phyloP scores from a whole-genome alignment of 1,140 invertebrate species.

The Spodoptera frugiperda region DNA sequence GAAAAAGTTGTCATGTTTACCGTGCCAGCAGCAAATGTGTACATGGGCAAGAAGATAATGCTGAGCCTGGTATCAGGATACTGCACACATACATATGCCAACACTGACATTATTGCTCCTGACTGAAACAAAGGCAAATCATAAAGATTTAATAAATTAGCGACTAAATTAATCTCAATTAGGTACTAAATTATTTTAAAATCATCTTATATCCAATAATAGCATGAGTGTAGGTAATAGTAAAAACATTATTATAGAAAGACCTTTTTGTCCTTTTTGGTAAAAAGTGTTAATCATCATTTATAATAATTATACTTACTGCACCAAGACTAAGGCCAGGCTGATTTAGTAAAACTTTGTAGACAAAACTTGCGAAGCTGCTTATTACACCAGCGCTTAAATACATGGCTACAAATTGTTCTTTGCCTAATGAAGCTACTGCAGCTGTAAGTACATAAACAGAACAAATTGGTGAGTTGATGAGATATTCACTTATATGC shows the following conservation, averaged over 20 bases:
- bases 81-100: constrained; percentile 94
- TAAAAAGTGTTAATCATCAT: too few species aligned
- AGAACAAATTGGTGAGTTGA: neutral
- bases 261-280: too few species aligned
- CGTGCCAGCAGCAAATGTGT: constrained; percentile 93
- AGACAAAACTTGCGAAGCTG: constrained; percentile 93
- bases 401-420: constrained; percentile 97
- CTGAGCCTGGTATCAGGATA: constrained; percentile 95
- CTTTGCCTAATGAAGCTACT: constrained; percentile 93
- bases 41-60: constrained; percentile 95
- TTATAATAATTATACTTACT: constrained; percentile 87
- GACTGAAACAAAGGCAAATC: constrained; percentile 88
- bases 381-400: constrained; percentile 95
- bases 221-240: too few species aligned
- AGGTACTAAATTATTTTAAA: too few species aligned
- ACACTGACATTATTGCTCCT: constrained; percentile 96
- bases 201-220: too few species aligned
- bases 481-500: too few species aligned
- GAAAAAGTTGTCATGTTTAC: constrained; percentile 62
- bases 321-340: constrained; percentile 95
- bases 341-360: constrained; percentile 90
- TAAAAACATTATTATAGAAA: too few species aligned
- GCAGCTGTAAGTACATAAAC: constrained; percentile 79
- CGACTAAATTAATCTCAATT: too few species aligned
- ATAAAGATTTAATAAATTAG: neutral